Evolutionary conservation across 1,140 invertebrate genomes (phyloP), one percentile per base, ranked within the genome.

Genomic region (Neodiprion fabricii): DNA sequence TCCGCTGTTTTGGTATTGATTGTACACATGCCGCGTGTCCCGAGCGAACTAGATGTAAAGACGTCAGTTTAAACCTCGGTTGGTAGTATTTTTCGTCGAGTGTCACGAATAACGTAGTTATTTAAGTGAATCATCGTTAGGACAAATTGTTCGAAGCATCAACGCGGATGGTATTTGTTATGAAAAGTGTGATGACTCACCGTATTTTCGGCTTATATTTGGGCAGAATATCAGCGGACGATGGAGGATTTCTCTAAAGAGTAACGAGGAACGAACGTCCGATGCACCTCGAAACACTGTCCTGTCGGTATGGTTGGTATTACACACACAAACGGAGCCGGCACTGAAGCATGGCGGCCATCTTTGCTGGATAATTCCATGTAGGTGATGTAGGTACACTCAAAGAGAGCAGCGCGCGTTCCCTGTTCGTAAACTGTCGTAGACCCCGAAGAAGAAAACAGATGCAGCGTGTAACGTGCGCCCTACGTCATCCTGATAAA

Each of bases 281-380:
- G 53, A 14, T 61, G 53, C 53, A 61, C 53, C 53, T 61, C 53
- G 8, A 61, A 61, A 61, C 53, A 61, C 53, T 17, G n/a, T 61
- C 11, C 53, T 17, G n/a, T 61, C 11, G 53, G n/a, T 12, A 14
- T 61, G 7, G 11, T 17, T 14, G n/a, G 53, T 61, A 61, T 61
- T 23, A 23, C 47, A 28, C 68, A 69, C 21, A 69, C 68, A 47
- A 28, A 4, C 21, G 68, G 67, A 23, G 23, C 67, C 67, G 67
- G 67, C 67, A 17, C 7, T 11, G 40, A 69, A 21, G 40, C 67
- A 69, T 14, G 67, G 67, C 67, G 21, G 67, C 67, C 67, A 69
- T 69, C 67, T 69, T 69, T 69, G 67, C 23, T 69, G 14, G 10
- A 69, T 69, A 14, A 69, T 9, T 23, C 67, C 1, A 17, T 65